Evolutionary conservation across 2,888 invertebrate species (phyloP).

Genomic region (Pseudococcus jackbeardsleyi): DNA sequence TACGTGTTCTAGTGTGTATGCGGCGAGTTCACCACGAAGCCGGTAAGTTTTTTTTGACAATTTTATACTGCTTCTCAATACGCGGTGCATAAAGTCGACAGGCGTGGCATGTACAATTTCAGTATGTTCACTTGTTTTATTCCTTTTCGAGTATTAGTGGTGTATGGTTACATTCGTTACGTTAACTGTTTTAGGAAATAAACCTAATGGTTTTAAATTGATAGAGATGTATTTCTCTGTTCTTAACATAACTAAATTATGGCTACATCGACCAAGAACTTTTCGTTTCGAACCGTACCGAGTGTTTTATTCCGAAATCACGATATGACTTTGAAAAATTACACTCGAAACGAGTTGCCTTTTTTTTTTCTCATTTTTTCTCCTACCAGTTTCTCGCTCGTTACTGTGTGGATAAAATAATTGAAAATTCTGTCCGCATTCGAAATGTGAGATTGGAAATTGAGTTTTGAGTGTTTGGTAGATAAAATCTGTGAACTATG

Average conservation of each 20-base stretch:
- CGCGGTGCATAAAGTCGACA: neutral
- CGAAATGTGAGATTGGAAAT: too few relatives aligned
- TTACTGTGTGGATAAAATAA: too few relatives aligned
- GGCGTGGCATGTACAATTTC: slow-evolving; percentile 49
- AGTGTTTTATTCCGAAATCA: neutral
- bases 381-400: neutral
- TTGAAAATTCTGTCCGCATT: too few relatives aligned
- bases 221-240: neutral
- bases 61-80: neutral
- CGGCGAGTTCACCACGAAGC: slow-evolving; percentile 22
- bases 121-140: slow-evolving; percentile 50
- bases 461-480: too few relatives aligned
- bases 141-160: slow-evolving; percentile 27
- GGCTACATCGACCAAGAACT: neutral
- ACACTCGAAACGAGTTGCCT: neutral
- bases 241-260: slow-evolving; percentile 1
- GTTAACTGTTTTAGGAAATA: slow-evolving; percentile 45
- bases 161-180: slow-evolving; percentile 28
- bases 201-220: slow-evolving; percentile 43
- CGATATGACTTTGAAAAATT: slow-evolving; percentile 30
- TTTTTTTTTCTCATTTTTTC: neutral
- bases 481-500: too few relatives aligned
- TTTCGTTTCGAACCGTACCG: neutral
- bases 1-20: slow-evolving; percentile 22
- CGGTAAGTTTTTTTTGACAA: slow-evolving; percentile 30